Evolutionary conservation across 2,113 vertebrate genomes (phyloP), one percentile per base, ranked within the genome.

Genomic region (Ranitomeya variabilis): DNA sequence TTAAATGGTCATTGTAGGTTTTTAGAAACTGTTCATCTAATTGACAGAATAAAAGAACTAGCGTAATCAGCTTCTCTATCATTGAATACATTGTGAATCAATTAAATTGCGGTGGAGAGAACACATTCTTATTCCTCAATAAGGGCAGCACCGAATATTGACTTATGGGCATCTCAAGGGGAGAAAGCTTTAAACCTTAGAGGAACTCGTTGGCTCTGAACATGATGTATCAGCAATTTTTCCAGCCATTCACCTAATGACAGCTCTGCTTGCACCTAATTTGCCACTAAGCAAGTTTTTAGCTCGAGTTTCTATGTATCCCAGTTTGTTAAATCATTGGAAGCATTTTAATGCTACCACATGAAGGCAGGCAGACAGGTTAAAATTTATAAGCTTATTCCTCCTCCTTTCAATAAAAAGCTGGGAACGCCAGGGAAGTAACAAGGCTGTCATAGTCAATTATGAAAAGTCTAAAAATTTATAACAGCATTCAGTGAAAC

Each of bases 391-490:
- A 77, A 64, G 69, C 80, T n/a, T 52, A 7, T 80, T 16, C 16
- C 51, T 37, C 54, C 71, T 23, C 81, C 62, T 55, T n/a, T 80
- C 45, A 26, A 62, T 55, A 57, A 31, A 80, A 87, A 80, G 45
- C 21, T 23, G 69, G n/a, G 51, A 80, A 87, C 55, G 45, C 21
- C 18, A 69, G n/a, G 51, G 15, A 67, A 80, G 76, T 80, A 66
- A 82, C 64, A 73, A 55, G 67, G 51, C 62, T 80, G 78, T 81
- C 77, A 71, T 69, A 45, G 45, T 71, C 64, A 88, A 87, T 88
- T 88, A 74, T 60, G 54, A 51, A 81, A 88, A 26, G 18, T 82
- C 54, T 62, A 88, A 82, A 74, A 62, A 74, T 57, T 37, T 59
- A 74, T 51, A 74, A 74, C 21, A 60, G 51, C 54, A 64, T 67